phyloP scores from a whole-genome alignment of 2,888 invertebrate genomes.

The Drosophila nigricruria region DNA sequence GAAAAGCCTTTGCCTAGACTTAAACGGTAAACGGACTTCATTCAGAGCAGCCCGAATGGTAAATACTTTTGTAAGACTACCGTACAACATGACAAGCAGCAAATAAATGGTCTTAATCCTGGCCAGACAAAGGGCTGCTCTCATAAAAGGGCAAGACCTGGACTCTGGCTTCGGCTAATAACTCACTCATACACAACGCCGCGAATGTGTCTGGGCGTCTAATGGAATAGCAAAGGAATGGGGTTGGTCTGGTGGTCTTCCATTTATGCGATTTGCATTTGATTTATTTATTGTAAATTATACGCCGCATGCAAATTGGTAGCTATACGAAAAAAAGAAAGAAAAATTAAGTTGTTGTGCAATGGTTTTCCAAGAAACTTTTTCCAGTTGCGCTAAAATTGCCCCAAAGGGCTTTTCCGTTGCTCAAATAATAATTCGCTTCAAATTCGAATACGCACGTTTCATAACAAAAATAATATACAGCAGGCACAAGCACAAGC shows the following conservation, averaged over 20 bases:
- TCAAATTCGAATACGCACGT: constrained; percentile 77
- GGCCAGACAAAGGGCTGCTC: constrained; percentile 70
- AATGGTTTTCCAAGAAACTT: constrained; percentile 70
- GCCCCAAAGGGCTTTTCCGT: constrained; percentile 28
- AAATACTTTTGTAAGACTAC: constrained; percentile 58
- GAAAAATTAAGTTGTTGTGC: constrained; percentile 72
- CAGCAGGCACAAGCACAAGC: background rate
- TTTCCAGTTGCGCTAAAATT: constrained; percentile 47
- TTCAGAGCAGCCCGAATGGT: constrained; percentile 31
- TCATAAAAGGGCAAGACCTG: constrained; percentile 40
- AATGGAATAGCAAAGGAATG: constrained; percentile 18
- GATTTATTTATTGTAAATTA: constrained; percentile 75
- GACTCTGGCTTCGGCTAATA: constrained; percentile 46
- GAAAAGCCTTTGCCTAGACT: constrained; percentile 46
- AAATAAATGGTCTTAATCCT: constrained; percentile 79
- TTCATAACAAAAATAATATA: constrained; percentile 63
- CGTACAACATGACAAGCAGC: constrained; percentile 67
- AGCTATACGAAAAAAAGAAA: constrained; percentile 21
- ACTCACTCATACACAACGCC: constrained; percentile 52
- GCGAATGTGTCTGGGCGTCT: constrained; percentile 41
- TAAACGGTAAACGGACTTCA: constrained; percentile 23
- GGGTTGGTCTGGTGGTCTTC: constrained; percentile 43
- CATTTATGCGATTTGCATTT: constrained; percentile 75
- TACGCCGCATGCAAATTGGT: constrained; percentile 75
- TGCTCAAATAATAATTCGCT: constrained; percentile 75